Base-by-base conservation (phyloP, 2,888 invertebrate genomes). In the Drosophila ustulata region DNA sequence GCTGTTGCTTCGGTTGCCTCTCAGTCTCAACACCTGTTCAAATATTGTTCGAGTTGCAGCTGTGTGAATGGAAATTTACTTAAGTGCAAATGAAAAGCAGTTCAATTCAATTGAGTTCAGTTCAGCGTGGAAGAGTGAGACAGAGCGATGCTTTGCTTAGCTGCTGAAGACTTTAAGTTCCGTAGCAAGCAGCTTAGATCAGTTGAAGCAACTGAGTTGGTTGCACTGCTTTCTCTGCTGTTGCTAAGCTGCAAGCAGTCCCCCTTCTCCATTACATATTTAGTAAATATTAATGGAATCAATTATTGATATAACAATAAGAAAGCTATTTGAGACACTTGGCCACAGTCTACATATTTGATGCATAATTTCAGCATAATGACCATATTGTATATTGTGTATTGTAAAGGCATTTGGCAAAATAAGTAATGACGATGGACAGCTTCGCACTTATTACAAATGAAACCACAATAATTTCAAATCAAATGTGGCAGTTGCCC, bases 401-500 rank as follows among this genome's bases (percentile, higher is more conserved):
- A 7, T 11, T 11, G 11, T 50, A 4, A 32, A 53, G 8, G 25
- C 32, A 8, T 28, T 30, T 1, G 23, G 13, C 26, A 25, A 52
- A 52, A 34, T 41, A 13, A 71, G 41, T 62, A 18, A 41, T 5
- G 32, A 43, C 8, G n/a, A 28, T 41, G 7, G 30, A 41, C 47
- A 49, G 53, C 47, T 68, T 57, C 34, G 32, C 45, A 43, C 50
- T 55, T 69, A 30, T 65, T 57, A 47, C 41, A 34, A 62, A 46
- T 53, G 59, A 74, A 74, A 61, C 49, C 66, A 55, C 71, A 77
- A 71, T 77, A 75, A 75, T 65, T 71, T 75, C 67, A 75, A 66
- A 65, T 75, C 71, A 75, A 67, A 50, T 63, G 57, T 66, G 59
- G 28, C 56, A 41, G 32, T 50, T 26, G 25, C 55, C 55, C 55